These are phyloP conservation scores for Gymnoscelis rufifasciata DNA, from an alignment of 2,888 invertebrate species.

Conservation along the genomic window DNA sequence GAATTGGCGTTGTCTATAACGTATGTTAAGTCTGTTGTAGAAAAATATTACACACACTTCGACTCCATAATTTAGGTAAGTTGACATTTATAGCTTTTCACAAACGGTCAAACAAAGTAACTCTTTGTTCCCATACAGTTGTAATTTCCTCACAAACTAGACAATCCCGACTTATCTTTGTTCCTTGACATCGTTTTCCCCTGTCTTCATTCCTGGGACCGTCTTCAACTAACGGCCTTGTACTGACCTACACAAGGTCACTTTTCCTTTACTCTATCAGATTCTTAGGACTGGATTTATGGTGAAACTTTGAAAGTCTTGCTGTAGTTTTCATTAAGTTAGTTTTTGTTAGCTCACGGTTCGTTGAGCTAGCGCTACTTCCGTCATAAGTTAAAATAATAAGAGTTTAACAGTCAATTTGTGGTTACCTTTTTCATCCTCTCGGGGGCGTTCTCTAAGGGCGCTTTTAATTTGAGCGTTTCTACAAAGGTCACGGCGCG, in stretches of 20 bases:
- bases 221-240: slow-evolving; percentile 9
- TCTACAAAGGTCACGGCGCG: too few species aligned
- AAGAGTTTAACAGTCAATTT: too few species aligned
- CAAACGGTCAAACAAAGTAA: slow-evolving; percentile 44
- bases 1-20: too few species aligned
- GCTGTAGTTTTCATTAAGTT: slow-evolving; percentile 65
- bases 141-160: slow-evolving; percentile 68
- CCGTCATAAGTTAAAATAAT: too few species aligned
- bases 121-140: slow-evolving; percentile 60
- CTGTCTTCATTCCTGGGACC: too few species aligned
- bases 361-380: slow-evolving; percentile 5
- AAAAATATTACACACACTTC: too few species aligned
- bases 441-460: too few species aligned
- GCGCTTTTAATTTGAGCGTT: too few species aligned
- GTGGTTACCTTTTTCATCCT: too few species aligned
- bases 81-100: slow-evolving; percentile 15
- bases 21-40: too few species aligned
- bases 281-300: slow-evolving; percentile 49
- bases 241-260: slow-evolving; percentile 4
- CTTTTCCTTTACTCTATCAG: slow-evolving; percentile 5
- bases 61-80: background rate
- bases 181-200: slow-evolving; percentile 75
- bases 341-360: slow-evolving; percentile 24
- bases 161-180: slow-evolving; percentile 74
- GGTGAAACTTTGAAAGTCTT: slow-evolving; percentile 64